A percentile compares a stretch with the other conserved stretches of the same genome.
These are phyloP conservation scores for Noctua fimbriata DNA, from an alignment of 2,888 invertebrate genomes.

Conservation along the genomic window DNA sequence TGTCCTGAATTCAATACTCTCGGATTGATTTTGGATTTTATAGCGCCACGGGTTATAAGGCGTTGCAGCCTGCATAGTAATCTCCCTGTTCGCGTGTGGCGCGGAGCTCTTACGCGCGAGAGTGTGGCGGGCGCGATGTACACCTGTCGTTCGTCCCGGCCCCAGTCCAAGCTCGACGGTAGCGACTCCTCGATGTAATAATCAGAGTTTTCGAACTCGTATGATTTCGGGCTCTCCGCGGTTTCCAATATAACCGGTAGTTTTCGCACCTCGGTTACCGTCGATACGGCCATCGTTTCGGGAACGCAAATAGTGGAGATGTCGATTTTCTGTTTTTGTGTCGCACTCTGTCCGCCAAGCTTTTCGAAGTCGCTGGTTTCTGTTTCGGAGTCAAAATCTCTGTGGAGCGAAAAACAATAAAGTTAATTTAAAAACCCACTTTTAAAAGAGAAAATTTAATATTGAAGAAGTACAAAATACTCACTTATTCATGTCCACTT, in stretches of 20 bases:
- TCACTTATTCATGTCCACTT: conserved; percentile 87
- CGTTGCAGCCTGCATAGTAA: neutral
- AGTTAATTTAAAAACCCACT: neutral
- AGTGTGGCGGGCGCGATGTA: conserved; percentile 72
- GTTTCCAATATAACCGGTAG: conserved; percentile 78
- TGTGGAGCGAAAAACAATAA: conserved; percentile 72
- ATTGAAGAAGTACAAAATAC: conserved; percentile 53
- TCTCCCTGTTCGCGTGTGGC: conserved; percentile 1
- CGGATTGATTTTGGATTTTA: neutral
- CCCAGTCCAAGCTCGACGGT: conserved; percentile 95
- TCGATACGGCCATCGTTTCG: conserved; percentile 88
- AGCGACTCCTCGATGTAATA: conserved; percentile 97
- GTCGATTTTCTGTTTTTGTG: conserved; percentile 80
- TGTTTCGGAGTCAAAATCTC: conserved; percentile 95
- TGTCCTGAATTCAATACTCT: neutral
- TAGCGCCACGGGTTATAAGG: neutral
- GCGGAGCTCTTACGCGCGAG: conserved; percentile 59
- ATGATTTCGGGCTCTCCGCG: conserved; percentile 64
- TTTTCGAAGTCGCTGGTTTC: conserved; percentile 96
- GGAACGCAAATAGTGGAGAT: conserved; percentile 85
- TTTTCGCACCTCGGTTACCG: conserved; percentile 91
- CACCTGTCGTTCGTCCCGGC: conserved; percentile 88
- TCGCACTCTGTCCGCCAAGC: conserved; percentile 91
- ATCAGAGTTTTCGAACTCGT: conserved; percentile 94
- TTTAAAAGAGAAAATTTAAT: neutral